These are phyloP conservation scores for Opisthograptis luteolata DNA, from an alignment of 2,888 invertebrate genomes.

Conservation along the genomic window DNA sequence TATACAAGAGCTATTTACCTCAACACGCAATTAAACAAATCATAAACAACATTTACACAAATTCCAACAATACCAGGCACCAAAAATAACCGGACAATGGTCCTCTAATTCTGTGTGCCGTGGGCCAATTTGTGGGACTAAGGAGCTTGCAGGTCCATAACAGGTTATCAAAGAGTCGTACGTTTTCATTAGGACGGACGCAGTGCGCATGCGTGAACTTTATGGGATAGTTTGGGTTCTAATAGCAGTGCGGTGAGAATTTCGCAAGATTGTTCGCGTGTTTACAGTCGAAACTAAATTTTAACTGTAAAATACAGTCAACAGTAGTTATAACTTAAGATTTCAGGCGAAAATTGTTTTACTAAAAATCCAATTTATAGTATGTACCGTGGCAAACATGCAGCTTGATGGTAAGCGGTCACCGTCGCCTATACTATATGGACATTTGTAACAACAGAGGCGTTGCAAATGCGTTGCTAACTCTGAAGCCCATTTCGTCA, in stretches of 20 bases:
- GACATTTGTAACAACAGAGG: no score
- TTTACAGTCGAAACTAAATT: no score
- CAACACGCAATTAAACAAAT: background rate
- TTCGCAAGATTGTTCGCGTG: conserved; percentile 16
- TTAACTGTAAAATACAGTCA: no score
- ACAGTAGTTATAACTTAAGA: no score
- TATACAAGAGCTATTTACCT: no score
- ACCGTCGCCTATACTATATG: no score
- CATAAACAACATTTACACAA: conserved; percentile 23
- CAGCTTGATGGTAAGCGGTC: no score
- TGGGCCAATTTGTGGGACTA: conserved; percentile 63
- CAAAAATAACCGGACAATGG: conserved; percentile 29
- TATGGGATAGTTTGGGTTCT: conserved; percentile 34
- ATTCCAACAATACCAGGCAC: conserved; percentile 18
- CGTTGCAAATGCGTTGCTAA: no score
- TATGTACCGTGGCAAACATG: no score
- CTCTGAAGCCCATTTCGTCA: no score
- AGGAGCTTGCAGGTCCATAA: conserved; percentile 67
- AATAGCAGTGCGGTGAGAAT: conserved; percentile 29
- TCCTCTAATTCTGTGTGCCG: conserved; percentile 56
- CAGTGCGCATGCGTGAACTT: conserved; percentile 45
- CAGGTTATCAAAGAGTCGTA: conserved; percentile 80
- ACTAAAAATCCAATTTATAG: no score
- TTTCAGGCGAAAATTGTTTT: no score
- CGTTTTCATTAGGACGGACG: conserved; percentile 71